Evolutionary conservation across 2,113 vertebrate genomes (phyloP).

Genomic region (Ammodytes marinus): DNA sequence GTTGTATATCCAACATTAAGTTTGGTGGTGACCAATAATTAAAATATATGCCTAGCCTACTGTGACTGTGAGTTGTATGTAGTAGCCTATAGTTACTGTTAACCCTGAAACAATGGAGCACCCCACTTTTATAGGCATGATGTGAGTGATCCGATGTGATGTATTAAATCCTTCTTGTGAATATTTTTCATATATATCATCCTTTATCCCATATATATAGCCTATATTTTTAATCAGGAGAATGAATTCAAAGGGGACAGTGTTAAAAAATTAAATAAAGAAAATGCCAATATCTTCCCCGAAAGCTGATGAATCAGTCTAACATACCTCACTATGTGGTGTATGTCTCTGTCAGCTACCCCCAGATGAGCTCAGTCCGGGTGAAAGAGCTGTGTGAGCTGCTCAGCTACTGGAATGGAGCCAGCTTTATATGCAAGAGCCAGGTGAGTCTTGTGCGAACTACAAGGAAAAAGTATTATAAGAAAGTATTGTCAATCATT

Average conservation of each 20-base stretch:
- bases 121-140: too few species aligned
- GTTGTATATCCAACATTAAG: background rate
- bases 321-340: slow-evolving; percentile 1
- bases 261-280: background rate
- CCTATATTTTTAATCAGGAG: background rate
- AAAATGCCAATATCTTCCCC: background rate
- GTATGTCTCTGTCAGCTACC: slow-evolving; percentile 68
- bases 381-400: slow-evolving; percentile 84
- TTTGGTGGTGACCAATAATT: background rate
- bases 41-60: too few species aligned
- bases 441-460: slow-evolving; percentile 66
- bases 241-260: too few species aligned
- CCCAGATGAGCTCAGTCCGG: slow-evolving; percentile 72
- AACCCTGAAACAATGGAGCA: background rate
- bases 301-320: slow-evolving; percentile 8
- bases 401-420: slow-evolving; percentile 84
- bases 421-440: slow-evolving; percentile 82
- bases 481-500: too few species aligned
- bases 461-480: background rate
- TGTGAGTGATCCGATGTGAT: background rate
- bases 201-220: too few species aligned
- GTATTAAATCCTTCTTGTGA: too few species aligned
- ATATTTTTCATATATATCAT: background rate
- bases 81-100: background rate
- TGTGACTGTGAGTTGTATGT: background rate